These are phyloP conservation scores for Sarcophaga subvicina DNA, from an alignment of 2,888 invertebrate genomes.

Conservation along the genomic window DNA sequence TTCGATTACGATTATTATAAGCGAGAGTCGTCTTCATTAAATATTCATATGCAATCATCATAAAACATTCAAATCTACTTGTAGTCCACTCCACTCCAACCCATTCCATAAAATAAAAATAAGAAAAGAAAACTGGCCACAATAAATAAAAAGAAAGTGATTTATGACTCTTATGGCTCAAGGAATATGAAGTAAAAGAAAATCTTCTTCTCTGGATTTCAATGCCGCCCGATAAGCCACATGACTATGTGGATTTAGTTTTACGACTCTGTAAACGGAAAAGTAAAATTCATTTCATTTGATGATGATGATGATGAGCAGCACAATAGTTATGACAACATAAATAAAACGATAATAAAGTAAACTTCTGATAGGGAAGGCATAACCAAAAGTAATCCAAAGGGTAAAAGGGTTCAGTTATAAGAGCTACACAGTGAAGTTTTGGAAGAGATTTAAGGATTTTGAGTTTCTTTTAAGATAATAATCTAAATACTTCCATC, in stretches of 20 bases:
- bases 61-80: constrained; percentile 52
- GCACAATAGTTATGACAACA: too few species aligned
- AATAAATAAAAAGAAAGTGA: constrained; percentile 12
- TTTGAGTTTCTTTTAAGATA: too few species aligned
- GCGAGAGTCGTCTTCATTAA: constrained; percentile 20
- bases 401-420: too few species aligned
- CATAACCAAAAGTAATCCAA: too few species aligned
- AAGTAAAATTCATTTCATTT: constrained; percentile 27
- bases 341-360: too few species aligned
- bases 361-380: too few species aligned
- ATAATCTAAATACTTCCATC: too few species aligned
- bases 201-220: background rate
- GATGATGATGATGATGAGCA: background rate
- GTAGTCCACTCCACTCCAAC: background rate
- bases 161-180: constrained; percentile 50
- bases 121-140: background rate
- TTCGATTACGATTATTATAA: background rate
- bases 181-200: constrained; percentile 26
- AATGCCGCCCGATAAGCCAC: background rate
- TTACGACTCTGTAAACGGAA: constrained; percentile 16
- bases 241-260: constrained; percentile 27
- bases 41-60: constrained; percentile 58
- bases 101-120: too few species aligned
- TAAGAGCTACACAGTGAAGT: too few species aligned
- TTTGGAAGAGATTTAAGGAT: too few species aligned